Base-by-base conservation (phyloP, 2,888 invertebrate genomes). In the Epistrophe grossulariae region DNA sequence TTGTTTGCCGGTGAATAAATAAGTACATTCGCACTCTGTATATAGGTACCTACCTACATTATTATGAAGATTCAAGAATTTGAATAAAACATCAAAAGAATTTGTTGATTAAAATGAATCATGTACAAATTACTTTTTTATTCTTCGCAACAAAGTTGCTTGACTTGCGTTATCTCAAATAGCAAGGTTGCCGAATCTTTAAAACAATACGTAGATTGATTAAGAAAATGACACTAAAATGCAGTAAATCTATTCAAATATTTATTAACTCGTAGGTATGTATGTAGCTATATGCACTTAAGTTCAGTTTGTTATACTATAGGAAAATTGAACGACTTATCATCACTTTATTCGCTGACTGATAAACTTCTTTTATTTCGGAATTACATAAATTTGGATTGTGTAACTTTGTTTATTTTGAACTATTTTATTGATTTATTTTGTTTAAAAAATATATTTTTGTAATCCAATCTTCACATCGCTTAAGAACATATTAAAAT, bases 351-450 rank as follows among this genome's bases (percentile, higher is more conserved):
- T 24, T 68, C 35, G 31, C 31, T 13, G 13, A 43, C 24, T n/a
- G 15, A 45, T 10, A n/a, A 9, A 64, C 9, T 62, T 62, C 11
- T 35, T 50, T 50, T 38, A 48, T n/a, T 48, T 43, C 0, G 8
- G 13, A 50, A 35, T 68, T 68, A 68, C 35, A 68, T 68, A 68
- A 50, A 68, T 50, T 50, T 1, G 5, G 19, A 19, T 68, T 68
- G 68, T 68, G 50, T 68, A 68, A 68, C 38, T 15, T 17, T 31
- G 2, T 15, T 45, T 31, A 10, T 43, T 40, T 62, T 62, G 9
- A 59, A 59, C 35, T 11, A 59, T 35, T 35, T n/a, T 1, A 10
- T 35, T 7, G 1, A n/a, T 4, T 40, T 40, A 3, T 62, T 40
- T 62, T 55, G 2, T 28, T 19, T 13, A 0, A 60, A 38, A 19